A percentile compares a stretch with the other conserved stretches of the same genome.
Evolutionary conservation across 2,888 invertebrate species (phyloP).

Genomic region (Epinotia brunnichana): DNA sequence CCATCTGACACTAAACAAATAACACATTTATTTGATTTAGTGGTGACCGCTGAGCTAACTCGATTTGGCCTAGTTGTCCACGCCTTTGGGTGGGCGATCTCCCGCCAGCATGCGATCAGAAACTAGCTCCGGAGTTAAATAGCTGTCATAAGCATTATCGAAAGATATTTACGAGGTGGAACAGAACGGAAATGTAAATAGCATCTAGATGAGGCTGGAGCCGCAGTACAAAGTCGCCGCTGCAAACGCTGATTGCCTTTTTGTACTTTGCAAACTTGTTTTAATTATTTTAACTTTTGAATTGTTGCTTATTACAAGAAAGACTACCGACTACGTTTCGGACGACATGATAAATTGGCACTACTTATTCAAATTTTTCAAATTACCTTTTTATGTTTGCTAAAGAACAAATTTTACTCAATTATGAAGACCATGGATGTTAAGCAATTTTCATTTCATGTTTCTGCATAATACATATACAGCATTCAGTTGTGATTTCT

Average conservation of each 20-base stretch:
- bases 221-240: conserved; percentile 34
- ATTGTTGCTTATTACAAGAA: conserved; percentile 1
- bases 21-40: conserved; percentile 69
- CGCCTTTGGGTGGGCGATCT: conserved; percentile 72
- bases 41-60: conserved; percentile 51
- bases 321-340: neutral
- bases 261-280: conserved; percentile 26
- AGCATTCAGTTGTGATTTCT: conserved; percentile 31
- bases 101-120: conserved; percentile 61
- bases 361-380: neutral
- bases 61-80: conserved; percentile 62
- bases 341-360: neutral
- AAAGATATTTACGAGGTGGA: conserved; percentile 50
- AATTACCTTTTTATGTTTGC: no score
- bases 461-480: conserved; percentile 1
- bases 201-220: conserved; percentile 38
- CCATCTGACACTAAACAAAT: conserved; percentile 67
- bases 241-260: conserved; percentile 34
- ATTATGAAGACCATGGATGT: neutral
- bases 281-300: conserved; percentile 22
- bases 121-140: conserved; percentile 61
- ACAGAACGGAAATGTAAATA: conserved; percentile 42
- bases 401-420: neutral
- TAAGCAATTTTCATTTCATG: conserved; percentile 2
- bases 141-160: conserved; percentile 56